These are phyloP conservation scores for Camelus bactrianus DNA, from an alignment of 2,113 vertebrate genomes.

Conservation along the genomic window DNA sequence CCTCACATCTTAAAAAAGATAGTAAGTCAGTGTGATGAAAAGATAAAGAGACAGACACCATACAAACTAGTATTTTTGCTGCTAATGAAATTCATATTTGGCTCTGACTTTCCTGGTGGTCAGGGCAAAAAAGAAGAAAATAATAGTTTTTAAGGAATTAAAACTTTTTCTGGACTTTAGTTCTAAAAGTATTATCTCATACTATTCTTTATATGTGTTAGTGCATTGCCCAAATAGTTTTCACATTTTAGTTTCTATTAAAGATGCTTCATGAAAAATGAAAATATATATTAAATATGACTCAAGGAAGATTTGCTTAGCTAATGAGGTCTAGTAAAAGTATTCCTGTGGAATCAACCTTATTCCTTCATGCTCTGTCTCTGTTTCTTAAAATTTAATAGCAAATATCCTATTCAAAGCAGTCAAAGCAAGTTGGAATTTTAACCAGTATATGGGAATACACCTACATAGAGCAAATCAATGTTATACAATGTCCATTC, in stretches of 20 bases:
- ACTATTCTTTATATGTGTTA: background rate
- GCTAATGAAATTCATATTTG: background rate
- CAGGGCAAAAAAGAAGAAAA: background rate
- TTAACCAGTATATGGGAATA: background rate
- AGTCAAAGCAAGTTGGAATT: constrained; percentile 12
- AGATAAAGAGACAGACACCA: background rate
- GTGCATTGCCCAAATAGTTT: background rate
- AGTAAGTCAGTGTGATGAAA: background rate
- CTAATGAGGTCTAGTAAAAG: background rate
- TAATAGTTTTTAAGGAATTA: background rate
- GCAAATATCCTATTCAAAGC: background rate
- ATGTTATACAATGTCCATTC: background rate
- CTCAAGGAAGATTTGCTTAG: background rate
- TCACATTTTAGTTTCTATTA: background rate
- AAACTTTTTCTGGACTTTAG: background rate
- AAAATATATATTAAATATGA: constrained; percentile 14
- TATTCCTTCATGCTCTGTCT: background rate
- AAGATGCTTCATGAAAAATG: background rate
- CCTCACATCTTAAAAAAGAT: background rate
- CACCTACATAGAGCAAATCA: background rate
- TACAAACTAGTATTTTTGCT: background rate
- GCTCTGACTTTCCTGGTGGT: background rate
- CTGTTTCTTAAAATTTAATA: background rate
- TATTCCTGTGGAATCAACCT: background rate
- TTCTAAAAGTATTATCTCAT: background rate